Evolutionary conservation across 2,797 vertebrate genomes (phyloP).

Genomic region (Phoebastria nigripes): DNA sequence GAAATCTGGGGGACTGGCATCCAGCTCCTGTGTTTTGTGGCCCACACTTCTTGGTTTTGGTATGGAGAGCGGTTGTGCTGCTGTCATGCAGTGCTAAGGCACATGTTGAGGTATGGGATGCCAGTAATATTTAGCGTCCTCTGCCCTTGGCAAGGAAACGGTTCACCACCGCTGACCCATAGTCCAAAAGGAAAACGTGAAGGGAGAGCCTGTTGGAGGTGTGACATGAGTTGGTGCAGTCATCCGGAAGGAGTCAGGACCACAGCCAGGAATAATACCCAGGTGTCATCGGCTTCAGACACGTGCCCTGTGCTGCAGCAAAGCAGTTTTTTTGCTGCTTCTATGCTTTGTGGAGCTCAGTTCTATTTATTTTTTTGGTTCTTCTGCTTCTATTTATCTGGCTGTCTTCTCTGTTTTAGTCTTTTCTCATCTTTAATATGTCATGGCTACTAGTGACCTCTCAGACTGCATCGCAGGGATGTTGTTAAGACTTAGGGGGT

Average conservation of each 20-base stretch:
- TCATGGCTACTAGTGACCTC: background rate
- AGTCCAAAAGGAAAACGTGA: background rate
- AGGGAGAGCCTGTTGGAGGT: background rate
- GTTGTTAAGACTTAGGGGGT: background rate
- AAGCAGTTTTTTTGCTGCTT: background rate
- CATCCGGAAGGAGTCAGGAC: background rate
- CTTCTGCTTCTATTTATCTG: background rate
- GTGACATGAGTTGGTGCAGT: background rate
- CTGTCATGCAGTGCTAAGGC: background rate
- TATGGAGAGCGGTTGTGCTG: background rate
- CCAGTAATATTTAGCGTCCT: background rate
- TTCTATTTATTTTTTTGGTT: background rate
- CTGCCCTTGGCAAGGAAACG: background rate
- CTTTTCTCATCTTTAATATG: background rate
- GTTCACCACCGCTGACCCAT: background rate
- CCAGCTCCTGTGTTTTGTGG: background rate
- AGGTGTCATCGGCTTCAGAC: background rate
- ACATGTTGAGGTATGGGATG: background rate
- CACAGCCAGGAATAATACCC: background rate
- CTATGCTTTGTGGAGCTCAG: background rate
- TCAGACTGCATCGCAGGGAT: background rate
- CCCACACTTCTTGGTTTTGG: background rate
- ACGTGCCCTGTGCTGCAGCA: background rate
- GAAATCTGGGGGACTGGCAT: background rate
- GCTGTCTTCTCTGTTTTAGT: background rate